phyloP scores from a whole-genome alignment of 2,888 invertebrate genomes.

The Xestia xanthographa region DNA sequence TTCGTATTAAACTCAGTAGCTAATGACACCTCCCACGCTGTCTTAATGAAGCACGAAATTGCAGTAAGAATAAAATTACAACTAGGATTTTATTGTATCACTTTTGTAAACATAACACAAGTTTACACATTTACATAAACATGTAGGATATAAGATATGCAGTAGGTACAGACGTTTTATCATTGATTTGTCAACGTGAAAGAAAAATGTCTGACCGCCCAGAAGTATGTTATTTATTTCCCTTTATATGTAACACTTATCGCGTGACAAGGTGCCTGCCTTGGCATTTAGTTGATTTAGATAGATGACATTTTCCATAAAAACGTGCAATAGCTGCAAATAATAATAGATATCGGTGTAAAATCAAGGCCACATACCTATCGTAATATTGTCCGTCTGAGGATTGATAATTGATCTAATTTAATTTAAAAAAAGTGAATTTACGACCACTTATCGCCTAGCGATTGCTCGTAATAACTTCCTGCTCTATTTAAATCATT shows the following conservation, averaged over 20 bases:
- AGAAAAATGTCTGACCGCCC: slow-evolving; percentile 8
- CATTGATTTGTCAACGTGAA: slow-evolving; percentile 25
- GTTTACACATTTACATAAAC: slow-evolving; percentile 7
- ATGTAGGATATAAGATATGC: slow-evolving; percentile 10
- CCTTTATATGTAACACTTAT: slow-evolving; percentile 63
- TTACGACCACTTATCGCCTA: slow-evolving; percentile 51
- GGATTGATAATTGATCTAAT: slow-evolving; percentile 43
- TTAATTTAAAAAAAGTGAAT: slow-evolving; percentile 54
- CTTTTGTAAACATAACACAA: slow-evolving; percentile 12
- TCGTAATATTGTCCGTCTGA: slow-evolving; percentile 16
- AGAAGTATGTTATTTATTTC: slow-evolving; percentile 42
- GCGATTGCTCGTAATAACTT: slow-evolving; percentile 57
- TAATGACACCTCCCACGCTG: slow-evolving; percentile 30
- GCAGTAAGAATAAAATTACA: background rate
- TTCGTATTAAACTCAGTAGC: slow-evolving; percentile 20
- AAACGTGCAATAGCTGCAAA: slow-evolving; percentile 31
- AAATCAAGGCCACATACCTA: slow-evolving; percentile 41
- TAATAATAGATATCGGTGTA: slow-evolving; percentile 14
- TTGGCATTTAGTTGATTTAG: slow-evolving; percentile 66
- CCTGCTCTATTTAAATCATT: slow-evolving; percentile 67
- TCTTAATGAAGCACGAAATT: slow-evolving; percentile 8
- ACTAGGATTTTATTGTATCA: background rate
- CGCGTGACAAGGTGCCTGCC: slow-evolving; percentile 49
- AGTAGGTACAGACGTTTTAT: slow-evolving; percentile 13
- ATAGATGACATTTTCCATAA: slow-evolving; percentile 43